Conservation (phyloP, 2,888 invertebrate species). For the Amblyteles armatorius region DNA sequence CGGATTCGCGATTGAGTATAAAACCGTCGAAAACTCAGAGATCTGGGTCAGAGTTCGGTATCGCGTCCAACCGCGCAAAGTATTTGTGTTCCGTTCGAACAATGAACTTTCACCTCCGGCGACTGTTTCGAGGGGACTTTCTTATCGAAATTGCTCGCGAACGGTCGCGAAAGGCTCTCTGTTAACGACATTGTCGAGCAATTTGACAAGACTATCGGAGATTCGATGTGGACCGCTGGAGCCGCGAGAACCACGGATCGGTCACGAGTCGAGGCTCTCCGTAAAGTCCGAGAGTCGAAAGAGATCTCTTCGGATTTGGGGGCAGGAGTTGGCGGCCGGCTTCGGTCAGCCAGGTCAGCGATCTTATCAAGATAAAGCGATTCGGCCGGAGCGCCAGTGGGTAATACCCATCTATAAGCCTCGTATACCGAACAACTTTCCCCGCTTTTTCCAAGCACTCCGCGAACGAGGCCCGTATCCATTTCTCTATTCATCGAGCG, state of each 20-base stretch:
- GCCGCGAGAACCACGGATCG: not conserved
- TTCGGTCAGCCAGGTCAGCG: conserved; percentile 30
- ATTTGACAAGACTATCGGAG: conserved; percentile 29
- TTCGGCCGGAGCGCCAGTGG: not conserved
- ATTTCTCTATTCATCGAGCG: conserved; percentile 26
- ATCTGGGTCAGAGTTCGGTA: no score
- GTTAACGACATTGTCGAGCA: conserved; percentile 28
- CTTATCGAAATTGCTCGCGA: conserved; percentile 1
- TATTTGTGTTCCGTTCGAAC: not conserved
- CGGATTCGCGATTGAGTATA: no score
- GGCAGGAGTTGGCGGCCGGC: conserved; percentile 13
- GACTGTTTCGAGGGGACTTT: not conserved
- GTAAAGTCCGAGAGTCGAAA: conserved; percentile 7
- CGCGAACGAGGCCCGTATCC: not conserved
- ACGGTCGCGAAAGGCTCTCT: conserved; percentile 3
- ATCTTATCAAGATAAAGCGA: conserved; percentile 32
- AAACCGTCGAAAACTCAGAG: no score
- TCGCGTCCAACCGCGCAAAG: not conserved
- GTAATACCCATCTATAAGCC: conserved; percentile 1
- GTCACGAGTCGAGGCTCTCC: not conserved
- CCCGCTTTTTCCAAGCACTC: not conserved
- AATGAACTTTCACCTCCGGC: not conserved
- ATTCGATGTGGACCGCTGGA: not conserved
- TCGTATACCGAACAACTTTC: not conserved
- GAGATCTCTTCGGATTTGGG: conserved; percentile 2